Evolutionary conservation across 2,113 vertebrate species (phyloP).

Genomic region (Fregata magnificens): DNA sequence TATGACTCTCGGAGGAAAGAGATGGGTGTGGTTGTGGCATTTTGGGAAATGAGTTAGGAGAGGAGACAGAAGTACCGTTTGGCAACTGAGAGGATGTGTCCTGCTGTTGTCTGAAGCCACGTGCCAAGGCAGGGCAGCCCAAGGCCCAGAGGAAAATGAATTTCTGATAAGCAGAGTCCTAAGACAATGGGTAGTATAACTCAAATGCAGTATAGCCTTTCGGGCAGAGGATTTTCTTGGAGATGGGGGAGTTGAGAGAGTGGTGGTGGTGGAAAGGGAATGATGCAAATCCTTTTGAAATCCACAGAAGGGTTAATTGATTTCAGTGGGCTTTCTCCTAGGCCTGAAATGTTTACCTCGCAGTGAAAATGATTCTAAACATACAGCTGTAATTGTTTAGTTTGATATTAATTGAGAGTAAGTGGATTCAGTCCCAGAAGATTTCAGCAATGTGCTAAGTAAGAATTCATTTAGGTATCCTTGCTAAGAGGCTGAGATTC

Average conservation of each 20-base stretch:
- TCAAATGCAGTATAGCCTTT: neutral
- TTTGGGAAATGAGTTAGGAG: neutral
- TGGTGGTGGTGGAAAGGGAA: neutral
- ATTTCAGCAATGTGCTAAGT: neutral
- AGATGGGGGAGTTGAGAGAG: neutral
- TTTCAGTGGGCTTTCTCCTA: constrained; percentile 3
- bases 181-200: neutral
- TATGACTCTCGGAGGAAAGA: neutral
- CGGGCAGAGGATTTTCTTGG: neutral
- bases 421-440: neutral
- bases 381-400: neutral
- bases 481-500: neutral
- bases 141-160: neutral
- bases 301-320: neutral
- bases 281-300: neutral
- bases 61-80: neutral
- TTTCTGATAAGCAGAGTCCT: neutral
- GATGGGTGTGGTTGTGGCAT: neutral
- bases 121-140: neutral
- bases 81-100: neutral
- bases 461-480: neutral
- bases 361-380: neutral
- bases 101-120: neutral
- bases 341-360: neutral
- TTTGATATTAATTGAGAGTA: constrained; percentile 11